phyloP scores from a whole-genome alignment of 2,113 vertebrate species.

The Nymphicus hollandicus region DNA sequence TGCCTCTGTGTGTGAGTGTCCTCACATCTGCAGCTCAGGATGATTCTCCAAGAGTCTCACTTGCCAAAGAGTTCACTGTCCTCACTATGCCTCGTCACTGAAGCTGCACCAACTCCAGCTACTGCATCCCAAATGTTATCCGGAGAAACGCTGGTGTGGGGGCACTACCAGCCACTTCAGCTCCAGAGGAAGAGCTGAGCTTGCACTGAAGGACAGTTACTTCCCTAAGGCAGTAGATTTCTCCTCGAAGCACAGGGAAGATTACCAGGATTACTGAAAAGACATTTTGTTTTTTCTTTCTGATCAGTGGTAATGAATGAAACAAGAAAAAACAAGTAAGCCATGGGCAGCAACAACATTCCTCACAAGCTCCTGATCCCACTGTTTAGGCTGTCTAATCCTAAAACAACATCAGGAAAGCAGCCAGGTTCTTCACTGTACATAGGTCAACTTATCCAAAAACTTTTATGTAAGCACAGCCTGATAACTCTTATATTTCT shows the following conservation, averaged over 20 bases:
- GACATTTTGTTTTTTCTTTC: neutral
- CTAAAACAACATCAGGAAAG: neutral
- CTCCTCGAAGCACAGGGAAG: neutral
- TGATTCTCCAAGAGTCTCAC: neutral
- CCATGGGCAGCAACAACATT: neutral
- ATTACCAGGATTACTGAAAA: neutral
- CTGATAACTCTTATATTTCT: neutral
- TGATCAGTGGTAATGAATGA: neutral
- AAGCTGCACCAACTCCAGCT: neutral
- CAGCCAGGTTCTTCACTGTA: neutral
- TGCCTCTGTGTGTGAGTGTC: neutral
- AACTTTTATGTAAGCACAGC: neutral
- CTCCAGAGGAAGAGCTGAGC: neutral
- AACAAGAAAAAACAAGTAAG: neutral
- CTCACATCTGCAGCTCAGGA: neutral
- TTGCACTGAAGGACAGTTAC: neutral
- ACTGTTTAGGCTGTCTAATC: neutral
- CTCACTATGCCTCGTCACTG: neutral
- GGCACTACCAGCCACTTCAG: neutral
- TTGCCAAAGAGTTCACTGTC: neutral
- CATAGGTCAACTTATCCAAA: neutral
- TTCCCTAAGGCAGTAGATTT: neutral
- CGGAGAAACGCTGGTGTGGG: rapidly evolving
- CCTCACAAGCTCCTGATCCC: neutral
- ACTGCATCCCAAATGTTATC: neutral